Percentiles rank a stretch among this genome's conserved stretches.
phyloP scores from a whole-genome alignment of 1,140 invertebrate species.

The Eurosta solidaginis region DNA sequence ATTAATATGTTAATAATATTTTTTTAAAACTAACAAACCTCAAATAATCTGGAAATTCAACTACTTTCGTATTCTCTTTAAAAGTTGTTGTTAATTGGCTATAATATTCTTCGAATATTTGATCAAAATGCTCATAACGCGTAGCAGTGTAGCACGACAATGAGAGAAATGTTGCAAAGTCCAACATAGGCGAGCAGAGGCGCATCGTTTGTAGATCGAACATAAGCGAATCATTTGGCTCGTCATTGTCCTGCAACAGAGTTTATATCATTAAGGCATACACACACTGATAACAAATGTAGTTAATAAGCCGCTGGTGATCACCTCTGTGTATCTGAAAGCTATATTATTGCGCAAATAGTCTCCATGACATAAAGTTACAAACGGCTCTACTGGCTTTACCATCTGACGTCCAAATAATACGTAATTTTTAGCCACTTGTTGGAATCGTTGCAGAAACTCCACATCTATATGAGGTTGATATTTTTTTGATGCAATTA shows the following conservation, averaged over 20 bases:
- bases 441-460: conserved; percentile 35
- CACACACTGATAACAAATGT: not conserved
- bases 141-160: conserved; percentile 45
- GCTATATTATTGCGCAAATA: conserved; percentile 57
- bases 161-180: conserved; percentile 45
- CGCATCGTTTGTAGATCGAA: conserved; percentile 57
- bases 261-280: not conserved
- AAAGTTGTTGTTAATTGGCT: conserved; percentile 40
- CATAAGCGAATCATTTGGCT: conserved; percentile 52
- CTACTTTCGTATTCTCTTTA: conserved; percentile 22
- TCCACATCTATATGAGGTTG: conserved; percentile 43
- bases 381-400: conserved; percentile 45
- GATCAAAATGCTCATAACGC: conserved; percentile 44
- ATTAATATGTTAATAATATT: too few relatives aligned
- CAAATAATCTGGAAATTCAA: conserved; percentile 40
- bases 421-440: conserved; percentile 34
- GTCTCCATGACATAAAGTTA: conserved; percentile 54
- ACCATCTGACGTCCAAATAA: conserved; percentile 42
- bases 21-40: conserved; percentile 41
- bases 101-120: conserved; percentile 49
- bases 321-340: conserved; percentile 39
- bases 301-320: not conserved
- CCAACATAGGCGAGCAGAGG: conserved; percentile 53
- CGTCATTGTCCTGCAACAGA: conserved; percentile 28
- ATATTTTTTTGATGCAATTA: conserved; percentile 32